Evolutionary conservation across 2,113 vertebrate species (phyloP).

Genomic region (Melozone crissalis): DNA sequence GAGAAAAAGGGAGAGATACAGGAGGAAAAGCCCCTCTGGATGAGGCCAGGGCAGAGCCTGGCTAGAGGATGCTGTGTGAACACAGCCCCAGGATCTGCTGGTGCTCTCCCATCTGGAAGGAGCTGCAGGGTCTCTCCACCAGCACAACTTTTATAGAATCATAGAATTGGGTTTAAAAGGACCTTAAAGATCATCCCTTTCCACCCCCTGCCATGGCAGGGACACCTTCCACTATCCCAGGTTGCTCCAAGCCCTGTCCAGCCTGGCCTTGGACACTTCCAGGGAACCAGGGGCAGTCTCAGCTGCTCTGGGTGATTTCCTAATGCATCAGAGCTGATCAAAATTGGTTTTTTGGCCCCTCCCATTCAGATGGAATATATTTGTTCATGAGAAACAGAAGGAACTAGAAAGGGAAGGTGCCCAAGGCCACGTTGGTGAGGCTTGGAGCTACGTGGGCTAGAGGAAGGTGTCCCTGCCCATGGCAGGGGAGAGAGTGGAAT

Average conservation of each 20-base stretch:
- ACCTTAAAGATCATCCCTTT: neutral
- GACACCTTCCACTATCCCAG: neutral
- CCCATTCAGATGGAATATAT: neutral
- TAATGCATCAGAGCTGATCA: neutral
- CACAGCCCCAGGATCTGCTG: accelerated
- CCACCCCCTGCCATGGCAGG: neutral
- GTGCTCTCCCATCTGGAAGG: neutral
- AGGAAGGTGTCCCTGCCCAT: neutral
- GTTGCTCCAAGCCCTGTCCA: accelerated
- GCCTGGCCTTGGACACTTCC: neutral
- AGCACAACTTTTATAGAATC: neutral
- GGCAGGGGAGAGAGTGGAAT: neutral
- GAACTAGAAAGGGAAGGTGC: neutral
- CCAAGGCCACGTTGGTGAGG: accelerated
- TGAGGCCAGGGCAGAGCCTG: accelerated
- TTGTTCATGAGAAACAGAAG: neutral
- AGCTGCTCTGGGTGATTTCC: neutral
- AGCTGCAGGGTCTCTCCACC: neutral
- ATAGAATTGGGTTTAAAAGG: accelerated
- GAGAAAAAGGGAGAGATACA: neutral
- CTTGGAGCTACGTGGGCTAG: neutral
- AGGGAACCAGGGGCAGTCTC: neutral
- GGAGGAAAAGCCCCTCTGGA: neutral
- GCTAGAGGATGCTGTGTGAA: accelerated
- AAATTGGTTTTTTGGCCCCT: neutral